phyloP scores from a whole-genome alignment of 2,113 vertebrate genomes.

The Cyprinodon variegatus region DNA sequence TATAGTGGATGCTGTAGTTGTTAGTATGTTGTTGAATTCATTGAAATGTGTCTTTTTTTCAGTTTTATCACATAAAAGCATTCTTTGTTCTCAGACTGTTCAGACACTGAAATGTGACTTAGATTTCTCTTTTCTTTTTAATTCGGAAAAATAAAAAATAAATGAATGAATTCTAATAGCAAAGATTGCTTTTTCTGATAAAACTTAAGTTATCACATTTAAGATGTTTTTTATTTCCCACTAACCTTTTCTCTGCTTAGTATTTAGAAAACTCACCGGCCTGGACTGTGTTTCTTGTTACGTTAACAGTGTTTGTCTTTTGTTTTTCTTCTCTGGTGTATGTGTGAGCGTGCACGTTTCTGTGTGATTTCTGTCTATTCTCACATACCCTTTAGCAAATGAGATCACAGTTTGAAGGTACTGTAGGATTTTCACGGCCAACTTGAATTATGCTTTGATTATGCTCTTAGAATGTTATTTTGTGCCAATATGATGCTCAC shows the following conservation, averaged over 20 bases:
- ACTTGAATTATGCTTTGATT: not conserved
- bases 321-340: conserved; percentile 15
- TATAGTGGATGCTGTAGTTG: not conserved
- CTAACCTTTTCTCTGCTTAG: conserved; percentile 51
- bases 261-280: conserved; percentile 32
- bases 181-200: conserved; percentile 7
- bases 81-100: conserved; percentile 13
- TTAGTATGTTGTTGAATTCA: conserved; percentile 14
- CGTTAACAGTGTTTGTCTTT: conserved; percentile 13
- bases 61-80: conserved; percentile 13
- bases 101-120: not conserved
- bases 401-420: conserved; percentile 56
- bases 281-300: conserved; percentile 19
- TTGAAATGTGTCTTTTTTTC: not conserved
- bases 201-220: conserved; percentile 15
- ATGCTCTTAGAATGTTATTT: not conserved
- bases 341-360: conserved; percentile 45
- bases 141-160: not conserved
- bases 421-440: conserved; percentile 42
- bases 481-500: not conserved
- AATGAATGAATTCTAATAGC: not conserved
- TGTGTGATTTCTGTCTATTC: conserved; percentile 36
- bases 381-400: conserved; percentile 20
- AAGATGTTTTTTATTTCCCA: conserved; percentile 42
- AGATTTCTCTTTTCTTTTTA: not conserved